These are phyloP conservation scores for Harpegnathos saltator DNA, from an alignment of 1,140 invertebrate genomes.

Conservation along the genomic window DNA sequence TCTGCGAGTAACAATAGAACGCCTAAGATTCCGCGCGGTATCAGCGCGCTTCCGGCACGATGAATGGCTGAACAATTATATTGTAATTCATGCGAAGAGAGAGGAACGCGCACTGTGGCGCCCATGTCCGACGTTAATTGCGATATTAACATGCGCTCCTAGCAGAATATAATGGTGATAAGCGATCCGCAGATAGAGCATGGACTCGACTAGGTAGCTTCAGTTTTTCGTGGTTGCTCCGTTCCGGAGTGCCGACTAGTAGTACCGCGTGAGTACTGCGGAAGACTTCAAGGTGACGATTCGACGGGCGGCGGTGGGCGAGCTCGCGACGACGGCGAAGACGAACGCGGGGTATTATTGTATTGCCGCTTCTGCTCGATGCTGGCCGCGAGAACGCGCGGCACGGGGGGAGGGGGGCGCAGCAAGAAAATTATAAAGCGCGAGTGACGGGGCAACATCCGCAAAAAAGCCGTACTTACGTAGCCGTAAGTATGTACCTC, in stretches of 20 bases:
- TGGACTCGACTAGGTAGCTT: not conserved
- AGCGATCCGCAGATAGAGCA: not conserved
- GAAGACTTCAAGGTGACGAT: not conserved
- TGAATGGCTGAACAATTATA: conserved; percentile 29
- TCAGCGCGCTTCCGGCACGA: conserved; percentile 15
- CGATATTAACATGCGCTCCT: not conserved
- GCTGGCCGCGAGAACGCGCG: conserved; percentile 15
- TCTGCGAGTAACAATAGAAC: not conserved
- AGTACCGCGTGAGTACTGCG: no score
- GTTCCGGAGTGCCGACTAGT: no score
- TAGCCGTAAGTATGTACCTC: conserved; percentile 65
- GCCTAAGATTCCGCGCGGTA: not conserved
- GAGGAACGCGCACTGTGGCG: not conserved
- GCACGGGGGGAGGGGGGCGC: conserved; percentile 24
- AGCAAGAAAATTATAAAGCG: conserved; percentile 63
- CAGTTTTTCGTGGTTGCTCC: no score
- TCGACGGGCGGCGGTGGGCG: not conserved
- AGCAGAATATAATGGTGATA: not conserved
- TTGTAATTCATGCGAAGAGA: conserved; percentile 27
- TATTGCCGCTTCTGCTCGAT: conserved; percentile 23
- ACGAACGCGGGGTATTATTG: not conserved
- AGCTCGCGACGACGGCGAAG: not conserved
- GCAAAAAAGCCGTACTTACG: conserved; percentile 64
- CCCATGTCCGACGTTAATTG: conserved; percentile 19
- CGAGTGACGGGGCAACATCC: conserved; percentile 67